Evolutionary conservation across 1,140 invertebrate genomes (phyloP).

Genomic region (Callitettix versicolor): DNA sequence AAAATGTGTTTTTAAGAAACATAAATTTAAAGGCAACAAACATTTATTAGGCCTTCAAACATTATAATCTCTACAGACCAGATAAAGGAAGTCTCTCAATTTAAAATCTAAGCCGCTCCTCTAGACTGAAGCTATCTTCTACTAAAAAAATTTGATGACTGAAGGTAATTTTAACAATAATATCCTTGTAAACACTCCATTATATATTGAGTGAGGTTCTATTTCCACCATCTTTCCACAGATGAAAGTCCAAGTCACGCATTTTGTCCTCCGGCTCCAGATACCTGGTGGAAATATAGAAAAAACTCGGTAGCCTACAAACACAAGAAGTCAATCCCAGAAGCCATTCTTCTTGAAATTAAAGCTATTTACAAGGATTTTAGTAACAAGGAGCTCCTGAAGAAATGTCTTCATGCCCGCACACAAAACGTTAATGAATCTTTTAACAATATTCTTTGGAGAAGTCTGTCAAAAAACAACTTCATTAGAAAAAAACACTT

Average conservation of each 20-base stretch:
- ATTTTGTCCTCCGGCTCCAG: background rate
- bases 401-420: conserved; percentile 5
- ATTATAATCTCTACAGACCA: no score
- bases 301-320: conserved; percentile 16
- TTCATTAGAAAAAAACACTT: conserved; percentile 17
- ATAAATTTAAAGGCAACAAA: no score
- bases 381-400: background rate
- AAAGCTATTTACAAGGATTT: conserved; percentile 18
- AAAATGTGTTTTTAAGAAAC: no score
- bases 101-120: no score
- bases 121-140: no score
- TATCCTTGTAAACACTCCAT: no score
- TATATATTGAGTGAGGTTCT: no score
- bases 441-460: conserved; percentile 3
- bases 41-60: no score
- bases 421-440: background rate
- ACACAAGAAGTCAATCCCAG: background rate
- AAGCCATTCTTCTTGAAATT: conserved; percentile 8
- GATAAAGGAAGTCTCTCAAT: no score
- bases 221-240: no score
- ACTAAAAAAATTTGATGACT: no score
- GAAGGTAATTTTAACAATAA: no score
- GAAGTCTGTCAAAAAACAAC: background rate
- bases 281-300: conserved; percentile 5
- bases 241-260: conserved; percentile 12